A percentile compares a stretch with the other conserved stretches of the same genome.
Evolutionary conservation across 2,888 invertebrate genomes (phyloP).

Genomic region (Fragum fragum): DNA sequence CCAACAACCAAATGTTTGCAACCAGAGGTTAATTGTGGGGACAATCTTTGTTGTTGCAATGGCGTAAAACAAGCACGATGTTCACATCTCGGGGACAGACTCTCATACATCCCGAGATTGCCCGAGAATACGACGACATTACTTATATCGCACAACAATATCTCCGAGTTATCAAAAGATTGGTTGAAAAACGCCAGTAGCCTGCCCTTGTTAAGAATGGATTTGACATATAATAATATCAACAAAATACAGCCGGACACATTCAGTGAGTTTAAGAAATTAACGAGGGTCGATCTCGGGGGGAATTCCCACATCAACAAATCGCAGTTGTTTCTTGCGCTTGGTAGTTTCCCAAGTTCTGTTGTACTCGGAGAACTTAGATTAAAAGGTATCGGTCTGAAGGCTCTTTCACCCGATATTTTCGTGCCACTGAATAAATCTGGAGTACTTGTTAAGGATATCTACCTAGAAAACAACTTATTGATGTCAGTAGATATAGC

Average conservation of each 20-base stretch:
- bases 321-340: not conserved
- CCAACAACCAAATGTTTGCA: conserved; percentile 14
- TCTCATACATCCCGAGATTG: conserved; percentile 13
- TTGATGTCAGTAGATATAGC: conserved; percentile 3
- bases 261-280: not conserved
- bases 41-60: conserved; percentile 5
- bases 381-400: not conserved
- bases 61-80: not conserved
- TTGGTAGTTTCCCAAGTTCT: conserved; percentile 8
- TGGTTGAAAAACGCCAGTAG: not conserved
- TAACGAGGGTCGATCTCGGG: not conserved
- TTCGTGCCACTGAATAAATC: conserved; percentile 14
- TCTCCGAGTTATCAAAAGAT: not conserved
- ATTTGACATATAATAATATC: conserved; percentile 20
- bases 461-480: not conserved
- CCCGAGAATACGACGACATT: conserved; percentile 11
- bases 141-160: not conserved
- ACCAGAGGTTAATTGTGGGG: conserved; percentile 6
- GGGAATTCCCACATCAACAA: conserved; percentile 7
- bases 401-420: not conserved
- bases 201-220: not conserved
- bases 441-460: not conserved
- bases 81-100: not conserved
- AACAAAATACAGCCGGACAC: not conserved
- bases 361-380: not conserved